Evolutionary conservation across 1,140 invertebrate genomes (phyloP).

Genomic region (Pseudomyrmex sp.): DNA sequence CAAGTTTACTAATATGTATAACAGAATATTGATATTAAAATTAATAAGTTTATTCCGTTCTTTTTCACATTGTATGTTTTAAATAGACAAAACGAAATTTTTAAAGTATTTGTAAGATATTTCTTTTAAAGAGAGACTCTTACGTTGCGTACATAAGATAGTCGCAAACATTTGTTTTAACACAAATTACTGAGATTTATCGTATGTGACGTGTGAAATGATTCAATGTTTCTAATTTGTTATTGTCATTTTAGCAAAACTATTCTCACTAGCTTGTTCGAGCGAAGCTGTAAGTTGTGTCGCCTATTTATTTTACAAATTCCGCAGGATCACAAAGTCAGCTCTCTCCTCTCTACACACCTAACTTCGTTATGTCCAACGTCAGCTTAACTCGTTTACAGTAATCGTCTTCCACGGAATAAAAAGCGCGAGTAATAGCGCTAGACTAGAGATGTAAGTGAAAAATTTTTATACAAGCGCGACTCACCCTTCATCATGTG

Average conservation of each 20-base stretch:
- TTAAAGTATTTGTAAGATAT: too few relatives aligned
- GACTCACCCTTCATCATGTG: slow-evolving; percentile 27
- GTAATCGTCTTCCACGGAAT: not conserved
- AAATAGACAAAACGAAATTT: too few relatives aligned
- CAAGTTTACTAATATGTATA: too few relatives aligned
- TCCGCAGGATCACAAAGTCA: slow-evolving; percentile 34
- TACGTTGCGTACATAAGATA: too few relatives aligned
- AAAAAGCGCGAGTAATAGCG: slow-evolving; percentile 7
- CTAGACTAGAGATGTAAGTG: not conserved
- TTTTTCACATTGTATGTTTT: not conserved
- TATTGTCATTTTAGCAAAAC: slow-evolving; percentile 17
- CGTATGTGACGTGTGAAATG: not conserved
- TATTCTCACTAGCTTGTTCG: not conserved
- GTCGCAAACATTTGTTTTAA: too few relatives aligned
- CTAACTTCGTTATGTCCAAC: slow-evolving; percentile 26
- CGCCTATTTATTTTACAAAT: slow-evolving; percentile 45
- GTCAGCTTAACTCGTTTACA: slow-evolving; percentile 3
- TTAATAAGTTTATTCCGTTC: not conserved
- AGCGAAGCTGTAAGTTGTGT: slow-evolving; percentile 15
- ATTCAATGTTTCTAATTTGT: not conserved
- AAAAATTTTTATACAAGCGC: not conserved
- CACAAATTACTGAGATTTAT: too few relatives aligned
- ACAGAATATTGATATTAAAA: too few relatives aligned
- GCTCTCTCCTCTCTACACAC: not conserved
- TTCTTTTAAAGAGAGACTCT: too few relatives aligned